Conservation (phyloP, 64 coral and sea anemone species). For the Montipora efflorescens region DNA sequence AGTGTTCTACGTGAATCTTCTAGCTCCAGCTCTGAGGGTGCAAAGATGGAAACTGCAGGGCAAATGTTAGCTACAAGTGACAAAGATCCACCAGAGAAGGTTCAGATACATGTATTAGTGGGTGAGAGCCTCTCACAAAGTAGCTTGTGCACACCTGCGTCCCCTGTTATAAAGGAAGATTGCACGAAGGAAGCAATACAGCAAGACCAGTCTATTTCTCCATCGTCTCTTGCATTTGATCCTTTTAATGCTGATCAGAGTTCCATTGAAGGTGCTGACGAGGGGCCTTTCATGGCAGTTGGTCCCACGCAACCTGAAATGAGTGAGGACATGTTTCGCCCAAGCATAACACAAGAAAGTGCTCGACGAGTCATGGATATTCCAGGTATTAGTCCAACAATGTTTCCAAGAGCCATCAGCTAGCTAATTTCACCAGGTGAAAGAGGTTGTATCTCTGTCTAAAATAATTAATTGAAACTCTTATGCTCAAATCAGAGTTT, state of each 20-base stretch:
- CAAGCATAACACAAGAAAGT: not conserved
- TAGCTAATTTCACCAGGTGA: too few species aligned
- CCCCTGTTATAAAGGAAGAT: not conserved
- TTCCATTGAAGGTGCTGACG: not conserved
- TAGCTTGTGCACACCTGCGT: not conserved
- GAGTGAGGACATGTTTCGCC: slow-evolving; percentile 81
- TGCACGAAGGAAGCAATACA: not conserved
- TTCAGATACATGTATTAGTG: not conserved
- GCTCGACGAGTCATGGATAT: not conserved
- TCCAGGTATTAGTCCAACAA: not conserved
- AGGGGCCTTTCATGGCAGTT: not conserved
- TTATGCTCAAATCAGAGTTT: too few species aligned
- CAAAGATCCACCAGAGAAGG: not conserved
- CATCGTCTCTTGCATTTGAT: slow-evolving; percentile 70
- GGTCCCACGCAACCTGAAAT: slow-evolving; percentile 71
- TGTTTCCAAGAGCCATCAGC: too few species aligned
- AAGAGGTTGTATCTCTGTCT: too few species aligned
- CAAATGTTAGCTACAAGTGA: not conserved
- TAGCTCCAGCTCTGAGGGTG: not conserved
- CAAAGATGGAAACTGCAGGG: not conserved
- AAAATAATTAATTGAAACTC: too few species aligned
- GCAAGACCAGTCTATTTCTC: slow-evolving; percentile 63
- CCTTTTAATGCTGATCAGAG: not conserved
- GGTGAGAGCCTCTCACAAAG: not conserved
- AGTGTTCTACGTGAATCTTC: not conserved